Base-by-base conservation (phyloP, 1,140 invertebrate species). In the Pristionchus pacificus region DNA sequence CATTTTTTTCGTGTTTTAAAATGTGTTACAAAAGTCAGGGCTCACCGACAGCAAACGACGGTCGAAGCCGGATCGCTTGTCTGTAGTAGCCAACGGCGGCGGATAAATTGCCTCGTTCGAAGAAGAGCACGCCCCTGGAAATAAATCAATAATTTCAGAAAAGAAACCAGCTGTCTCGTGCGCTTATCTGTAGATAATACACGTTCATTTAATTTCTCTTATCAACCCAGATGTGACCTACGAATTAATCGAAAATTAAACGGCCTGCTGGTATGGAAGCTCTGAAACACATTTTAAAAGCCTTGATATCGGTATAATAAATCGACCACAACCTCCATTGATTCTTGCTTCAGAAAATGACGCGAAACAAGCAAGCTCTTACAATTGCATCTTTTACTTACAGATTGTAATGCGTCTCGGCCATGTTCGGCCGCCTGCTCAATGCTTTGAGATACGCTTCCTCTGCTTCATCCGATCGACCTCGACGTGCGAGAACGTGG, bases 321-420 rank as follows among this genome's bases (percentile, higher is more conserved):
- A n/a, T n/a, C n/a, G n/a, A n/a, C n/a, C n/a, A n/a, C n/a, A n/a
- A n/a, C n/a, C n/a, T n/a, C n/a, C n/a, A n/a, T n/a, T n/a, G n/a
- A n/a, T n/a, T n/a, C n/a, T n/a, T n/a, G n/a, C n/a, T n/a, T n/a
- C n/a, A n/a, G n/a, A 57, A 32, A 63, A 31, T 32, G 29, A 63
- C 49, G 2, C n/a, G 24, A 33, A n/a, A n/a, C 3, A 25, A 58
- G 57, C 71, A 61, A 86, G 93, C 93, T 95, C 88, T n/a, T n/a
- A n/a, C n/a, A n/a, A n/a, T n/a, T n/a, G n/a, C n/a, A n/a, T n/a
- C n/a, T n/a, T n/a, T n/a, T n/a, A n/a, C n/a, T n/a, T n/a, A 97
- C 93, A 97, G 87, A 87, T 95, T 95, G 85, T 94, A 95, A 87
- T 95, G 92, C 61, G 94, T 92, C 84, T 95, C 93, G 69, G 93